phyloP scores from a whole-genome alignment of 2,888 invertebrate genomes.

The Druceiella hillmani region DNA sequence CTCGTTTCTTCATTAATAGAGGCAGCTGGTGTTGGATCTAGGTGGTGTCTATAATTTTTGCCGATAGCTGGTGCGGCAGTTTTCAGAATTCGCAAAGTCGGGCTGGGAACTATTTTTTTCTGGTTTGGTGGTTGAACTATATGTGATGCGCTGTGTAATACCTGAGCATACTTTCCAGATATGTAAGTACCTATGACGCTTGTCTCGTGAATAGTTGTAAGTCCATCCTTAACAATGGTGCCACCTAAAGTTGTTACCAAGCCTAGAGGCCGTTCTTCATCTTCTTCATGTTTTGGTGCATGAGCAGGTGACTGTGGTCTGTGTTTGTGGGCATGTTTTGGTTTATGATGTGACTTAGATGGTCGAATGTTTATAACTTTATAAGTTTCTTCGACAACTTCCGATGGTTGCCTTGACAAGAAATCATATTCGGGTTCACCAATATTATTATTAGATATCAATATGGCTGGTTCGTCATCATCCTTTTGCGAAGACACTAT shows the following conservation, averaged over 20 bases:
- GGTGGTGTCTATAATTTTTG: constrained; percentile 50
- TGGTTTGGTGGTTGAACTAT: constrained; percentile 46
- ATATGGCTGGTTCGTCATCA: constrained; percentile 54
- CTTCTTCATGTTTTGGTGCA: constrained; percentile 39
- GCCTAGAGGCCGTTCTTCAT: constrained; percentile 69
- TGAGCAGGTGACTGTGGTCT: constrained; percentile 39
- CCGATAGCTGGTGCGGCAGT: constrained; percentile 63
- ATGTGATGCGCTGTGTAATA: constrained; percentile 75
- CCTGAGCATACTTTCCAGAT: constrained; percentile 84
- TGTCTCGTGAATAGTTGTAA: constrained; percentile 81
- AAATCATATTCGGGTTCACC: constrained; percentile 82
- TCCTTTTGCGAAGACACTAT: constrained; percentile 36
- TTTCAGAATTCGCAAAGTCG: constrained; percentile 65
- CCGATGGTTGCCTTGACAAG: constrained; percentile 77
- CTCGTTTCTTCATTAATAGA: constrained; percentile 53
- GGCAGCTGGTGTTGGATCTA: constrained; percentile 60
- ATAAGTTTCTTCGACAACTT: constrained; percentile 80
- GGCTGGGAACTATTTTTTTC: constrained; percentile 63
- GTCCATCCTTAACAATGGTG: constrained; percentile 74
- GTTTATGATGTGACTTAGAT: constrained; percentile 51
- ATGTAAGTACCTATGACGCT: constrained; percentile 87
- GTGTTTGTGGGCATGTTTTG: constrained; percentile 42
- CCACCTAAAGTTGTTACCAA: constrained; percentile 81
- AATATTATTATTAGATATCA: constrained; percentile 64
- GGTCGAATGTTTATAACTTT: constrained; percentile 75